Evolutionary conservation across 2,888 invertebrate species (phyloP).

Genomic region (Dorcus hopei): DNA sequence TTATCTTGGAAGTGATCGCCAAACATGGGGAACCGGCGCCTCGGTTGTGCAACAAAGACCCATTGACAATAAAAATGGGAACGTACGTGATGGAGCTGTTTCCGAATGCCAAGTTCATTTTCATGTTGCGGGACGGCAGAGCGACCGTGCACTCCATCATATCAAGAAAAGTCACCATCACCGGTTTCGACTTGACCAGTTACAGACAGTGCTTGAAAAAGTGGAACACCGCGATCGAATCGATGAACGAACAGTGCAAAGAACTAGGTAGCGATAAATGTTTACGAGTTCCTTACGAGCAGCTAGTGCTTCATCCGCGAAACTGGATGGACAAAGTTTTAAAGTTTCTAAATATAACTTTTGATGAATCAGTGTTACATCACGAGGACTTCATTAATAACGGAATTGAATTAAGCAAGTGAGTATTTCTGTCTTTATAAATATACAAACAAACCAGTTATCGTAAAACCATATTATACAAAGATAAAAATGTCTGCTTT

Average conservation of each 20-base stretch:
- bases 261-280: conserved; percentile 75
- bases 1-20: conserved; percentile 94
- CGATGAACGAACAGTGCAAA: conserved; percentile 92
- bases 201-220: conserved; percentile 93
- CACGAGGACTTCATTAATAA: conserved; percentile 98
- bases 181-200: conserved; percentile 89
- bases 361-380: conserved; percentile 94
- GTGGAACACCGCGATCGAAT: conserved; percentile 94
- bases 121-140: conserved; percentile 97
- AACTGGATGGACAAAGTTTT: conserved; percentile 85
- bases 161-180: conserved; percentile 67
- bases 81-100: conserved; percentile 92
- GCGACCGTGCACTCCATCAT: conserved; percentile 99
- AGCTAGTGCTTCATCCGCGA: conserved; percentile 91
- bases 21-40: conserved; percentile 94
- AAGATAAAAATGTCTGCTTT: background rate
- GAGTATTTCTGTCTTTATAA: conserved; percentile 42
- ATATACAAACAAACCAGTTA: background rate
- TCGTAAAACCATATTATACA: background rate
- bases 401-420: conserved; percentile 94
- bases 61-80: conserved; percentile 95
- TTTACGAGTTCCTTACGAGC: conserved; percentile 91
- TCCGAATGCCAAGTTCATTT: conserved; percentile 95
- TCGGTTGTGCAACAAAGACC: conserved; percentile 97
- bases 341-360: conserved; percentile 84